These are phyloP conservation scores for Poicephalus meyeri DNA, from an alignment of 2,113 vertebrate species.

Conservation along the genomic window DNA sequence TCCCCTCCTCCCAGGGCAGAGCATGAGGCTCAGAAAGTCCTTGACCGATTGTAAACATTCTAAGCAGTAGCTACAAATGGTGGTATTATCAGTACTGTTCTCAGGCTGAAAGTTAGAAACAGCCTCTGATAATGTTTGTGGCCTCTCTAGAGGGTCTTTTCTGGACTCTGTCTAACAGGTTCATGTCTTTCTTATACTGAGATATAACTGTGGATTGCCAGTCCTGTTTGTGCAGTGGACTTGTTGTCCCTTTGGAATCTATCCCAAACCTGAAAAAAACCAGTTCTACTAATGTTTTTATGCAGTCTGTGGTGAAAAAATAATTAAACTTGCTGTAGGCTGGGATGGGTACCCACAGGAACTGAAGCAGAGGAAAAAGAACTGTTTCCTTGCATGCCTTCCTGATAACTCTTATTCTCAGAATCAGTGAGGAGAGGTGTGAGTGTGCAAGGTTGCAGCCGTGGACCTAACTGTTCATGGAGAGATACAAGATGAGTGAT, in stretches of 20 bases:
- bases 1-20: no score
- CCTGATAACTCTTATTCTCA: not conserved
- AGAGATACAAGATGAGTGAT: not conserved
- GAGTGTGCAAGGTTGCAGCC: not conserved
- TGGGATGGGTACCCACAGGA: not conserved
- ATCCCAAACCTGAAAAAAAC: not conserved
- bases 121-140: not conserved
- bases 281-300: not conserved
- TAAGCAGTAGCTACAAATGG: no score
- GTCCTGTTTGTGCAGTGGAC: not conserved
- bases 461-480: not conserved
- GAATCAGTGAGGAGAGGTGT: not conserved
- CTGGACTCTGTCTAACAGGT: not conserved
- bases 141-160: not conserved
- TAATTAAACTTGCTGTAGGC: not conserved
- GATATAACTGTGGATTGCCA: not conserved
- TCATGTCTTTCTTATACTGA: not conserved
- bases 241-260: not conserved
- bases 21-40: no score
- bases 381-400: not conserved
- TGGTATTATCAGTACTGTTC: no score
- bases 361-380: not conserved
- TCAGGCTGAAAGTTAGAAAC: no score
- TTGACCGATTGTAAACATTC: no score
- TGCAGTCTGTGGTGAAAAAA: not conserved